Evolutionary conservation across 2,888 invertebrate species (phyloP), one percentile per base, ranked within the genome.

Genomic region (Lingula anatina): DNA sequence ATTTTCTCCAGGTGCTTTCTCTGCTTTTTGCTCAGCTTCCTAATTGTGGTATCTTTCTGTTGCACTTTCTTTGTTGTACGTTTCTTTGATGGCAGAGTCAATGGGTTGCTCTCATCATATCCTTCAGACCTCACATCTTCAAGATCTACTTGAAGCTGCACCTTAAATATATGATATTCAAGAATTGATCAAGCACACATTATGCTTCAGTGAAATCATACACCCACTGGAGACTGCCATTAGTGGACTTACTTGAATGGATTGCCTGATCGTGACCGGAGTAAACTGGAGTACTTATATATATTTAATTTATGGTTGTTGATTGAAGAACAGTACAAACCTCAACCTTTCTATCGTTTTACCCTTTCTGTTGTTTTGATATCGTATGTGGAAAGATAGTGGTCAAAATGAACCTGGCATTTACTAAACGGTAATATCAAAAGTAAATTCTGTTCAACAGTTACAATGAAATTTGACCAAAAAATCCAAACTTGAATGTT

Each of bases 1-100:
- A 96, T 84, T 77, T 90, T 87, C 68, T 93, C 87, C 45, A 95
- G 78, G 53, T 84, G 82, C 73, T 93, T 94, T 47, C 89, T 81
- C 63, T 92, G 89, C 58, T 90, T 92, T 70, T 91, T 95, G 0
- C 91, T 88, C 5, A 96, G 78, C 57, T 90, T 83, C 66, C 83
- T 83, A 2, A 83, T 84, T 36, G 50, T 49, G 36, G 53, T 53
- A 31, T 46, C 56, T 49, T 23, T 59, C 50, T 41, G 77, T 5
- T 44, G 24, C 20, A 36, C 36, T 7, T 37, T 47, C 44, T 47
- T 87, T 0, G 88, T 88, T 61, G 85, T 83, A 27, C 90, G 81
- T 70, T 93, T 94, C 59, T 85, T 81, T 0, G 88, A 88, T 0
- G 93, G 93, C 54, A 95, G 76, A 3, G 86, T 89, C 60, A 94